Conservation (phyloP, 2,113 vertebrate genomes). For the Mirza zaza region DNA sequence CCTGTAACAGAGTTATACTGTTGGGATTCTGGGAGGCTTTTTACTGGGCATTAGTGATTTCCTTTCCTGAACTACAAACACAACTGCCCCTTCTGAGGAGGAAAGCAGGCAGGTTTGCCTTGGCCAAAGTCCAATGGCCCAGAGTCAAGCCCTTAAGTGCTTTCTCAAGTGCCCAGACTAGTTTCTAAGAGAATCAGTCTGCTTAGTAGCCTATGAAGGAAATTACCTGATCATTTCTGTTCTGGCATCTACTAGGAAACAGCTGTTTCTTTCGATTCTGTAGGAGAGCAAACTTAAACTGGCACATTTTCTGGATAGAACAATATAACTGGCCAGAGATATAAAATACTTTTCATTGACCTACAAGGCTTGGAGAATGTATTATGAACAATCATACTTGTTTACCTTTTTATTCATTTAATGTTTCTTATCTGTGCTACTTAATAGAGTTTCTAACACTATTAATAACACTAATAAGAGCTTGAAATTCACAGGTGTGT, state of each 20-base stretch:
- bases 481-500: not conserved
- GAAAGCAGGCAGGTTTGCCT: slow-evolving; percentile 76
- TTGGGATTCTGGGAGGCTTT: slow-evolving; percentile 60
- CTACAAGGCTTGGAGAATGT: not conserved
- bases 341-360: slow-evolving; percentile 31
- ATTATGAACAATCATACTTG: not conserved
- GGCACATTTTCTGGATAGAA: not conserved
- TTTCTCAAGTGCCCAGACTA: slow-evolving; percentile 54
- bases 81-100: slow-evolving; percentile 65
- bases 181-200: slow-evolving; percentile 54
- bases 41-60: slow-evolving; percentile 60
- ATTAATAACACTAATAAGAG: not conserved
- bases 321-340: not conserved
- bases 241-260: slow-evolving; percentile 37
- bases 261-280: slow-evolving; percentile 66
- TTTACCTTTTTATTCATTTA: not conserved
- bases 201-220: slow-evolving; percentile 67
- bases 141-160: slow-evolving; percentile 53
- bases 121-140: slow-evolving; percentile 53
- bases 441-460: not conserved
- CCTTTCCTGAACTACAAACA: slow-evolving; percentile 72
- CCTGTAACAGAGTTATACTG: not conserved
- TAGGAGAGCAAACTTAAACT: not conserved
- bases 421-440: not conserved
- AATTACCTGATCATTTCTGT: slow-evolving; percentile 55